Conservation (phyloP, 2,888 invertebrate species). For the Parnassius smintheus region DNA sequence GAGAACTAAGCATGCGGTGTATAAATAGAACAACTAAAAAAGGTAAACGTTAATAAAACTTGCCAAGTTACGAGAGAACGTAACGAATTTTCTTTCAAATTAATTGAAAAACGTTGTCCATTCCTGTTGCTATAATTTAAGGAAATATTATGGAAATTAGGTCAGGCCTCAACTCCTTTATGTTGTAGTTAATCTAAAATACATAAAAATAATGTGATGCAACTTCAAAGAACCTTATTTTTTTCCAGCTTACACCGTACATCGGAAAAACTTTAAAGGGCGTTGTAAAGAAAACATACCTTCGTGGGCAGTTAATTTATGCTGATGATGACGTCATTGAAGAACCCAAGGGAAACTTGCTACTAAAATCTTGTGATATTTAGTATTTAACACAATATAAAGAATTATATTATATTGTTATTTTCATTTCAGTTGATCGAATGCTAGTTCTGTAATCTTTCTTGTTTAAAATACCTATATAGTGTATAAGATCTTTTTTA, state of each 20-base stretch:
- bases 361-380: conserved; percentile 43
- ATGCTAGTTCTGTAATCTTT: no score
- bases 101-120: no score
- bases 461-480: no score
- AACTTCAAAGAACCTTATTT: conserved; percentile 8
- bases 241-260: conserved; percentile 84
- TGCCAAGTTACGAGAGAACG: no score
- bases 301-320: conserved; percentile 84
- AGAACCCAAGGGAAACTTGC: conserved; percentile 68
- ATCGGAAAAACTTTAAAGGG: conserved; percentile 81
- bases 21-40: no score
- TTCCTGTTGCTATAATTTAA: no score
- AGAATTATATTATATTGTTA: background rate
- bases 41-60: no score
- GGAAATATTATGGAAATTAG: background rate
- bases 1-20: no score
- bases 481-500: no score
- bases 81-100: no score
- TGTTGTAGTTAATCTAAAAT: background rate
- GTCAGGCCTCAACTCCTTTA: background rate
- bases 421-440: no score
- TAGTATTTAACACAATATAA: conserved; percentile 1
- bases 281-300: conserved; percentile 83
- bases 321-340: conserved; percentile 59
- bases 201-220: background rate